Conservation (phyloP, 2,113 vertebrate species). For the Fregetta grallaria region DNA sequence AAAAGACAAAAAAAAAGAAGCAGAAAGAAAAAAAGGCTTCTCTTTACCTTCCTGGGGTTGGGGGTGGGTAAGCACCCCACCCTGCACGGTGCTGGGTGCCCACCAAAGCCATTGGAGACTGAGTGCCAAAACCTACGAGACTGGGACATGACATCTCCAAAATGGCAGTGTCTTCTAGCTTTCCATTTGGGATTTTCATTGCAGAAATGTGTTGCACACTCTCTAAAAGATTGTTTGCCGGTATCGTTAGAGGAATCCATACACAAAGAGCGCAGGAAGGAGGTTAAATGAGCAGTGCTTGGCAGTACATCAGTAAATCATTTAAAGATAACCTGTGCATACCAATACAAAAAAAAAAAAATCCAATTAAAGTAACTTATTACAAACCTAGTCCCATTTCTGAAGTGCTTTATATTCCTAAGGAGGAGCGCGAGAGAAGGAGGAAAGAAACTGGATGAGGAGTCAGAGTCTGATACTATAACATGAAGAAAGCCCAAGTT, state of each 20-base stretch:
- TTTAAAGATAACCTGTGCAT: conserved; percentile 44
- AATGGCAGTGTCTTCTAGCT: background rate
- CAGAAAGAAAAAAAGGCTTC: background rate
- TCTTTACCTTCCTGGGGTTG: background rate
- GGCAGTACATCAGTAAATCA: conserved; percentile 44
- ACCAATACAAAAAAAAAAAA: conserved; percentile 4
- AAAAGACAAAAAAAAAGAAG: background rate
- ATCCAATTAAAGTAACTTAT: conserved; percentile 50
- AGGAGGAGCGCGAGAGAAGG: background rate
- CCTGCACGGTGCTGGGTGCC: background rate
- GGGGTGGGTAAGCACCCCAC: background rate
- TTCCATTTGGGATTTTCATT: background rate
- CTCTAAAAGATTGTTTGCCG: background rate
- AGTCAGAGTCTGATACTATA: background rate
- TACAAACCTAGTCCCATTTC: conserved; percentile 23
- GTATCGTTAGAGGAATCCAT: background rate
- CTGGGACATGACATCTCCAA: background rate
- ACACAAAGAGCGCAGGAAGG: background rate
- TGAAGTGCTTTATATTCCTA: conserved; percentile 8
- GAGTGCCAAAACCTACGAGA: background rate
- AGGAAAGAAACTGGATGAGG: background rate
- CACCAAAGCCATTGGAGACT: background rate
- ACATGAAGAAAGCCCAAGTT: background rate
- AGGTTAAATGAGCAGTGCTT: conserved; percentile 33
- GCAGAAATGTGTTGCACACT: background rate